Conservation (phyloP, 2,113 vertebrate species). For the Empidonax traillii region DNA sequence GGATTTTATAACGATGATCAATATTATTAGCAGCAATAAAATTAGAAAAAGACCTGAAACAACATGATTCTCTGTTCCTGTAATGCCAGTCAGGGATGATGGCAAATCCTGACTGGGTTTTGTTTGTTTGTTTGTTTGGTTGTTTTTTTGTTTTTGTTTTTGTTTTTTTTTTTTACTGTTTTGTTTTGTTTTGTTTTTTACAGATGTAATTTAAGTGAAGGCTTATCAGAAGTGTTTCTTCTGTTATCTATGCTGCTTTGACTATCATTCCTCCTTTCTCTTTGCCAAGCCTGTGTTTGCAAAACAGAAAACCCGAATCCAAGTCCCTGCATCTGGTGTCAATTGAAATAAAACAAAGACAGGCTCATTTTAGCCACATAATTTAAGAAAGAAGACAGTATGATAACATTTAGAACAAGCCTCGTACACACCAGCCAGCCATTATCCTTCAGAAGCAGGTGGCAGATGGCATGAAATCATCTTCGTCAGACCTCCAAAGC, state of each 20-base stretch:
- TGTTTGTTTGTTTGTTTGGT: not conserved
- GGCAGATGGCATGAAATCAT: constrained; percentile 76
- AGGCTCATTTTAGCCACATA: constrained; percentile 68
- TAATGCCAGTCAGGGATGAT: not conserved
- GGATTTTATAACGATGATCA: not conserved
- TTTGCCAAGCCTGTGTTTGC: constrained; percentile 30
- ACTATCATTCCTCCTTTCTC: not conserved
- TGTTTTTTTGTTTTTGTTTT: too few species aligned
- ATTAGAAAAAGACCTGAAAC: not conserved
- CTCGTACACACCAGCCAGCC: constrained; percentile 57
- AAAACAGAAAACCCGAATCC: constrained; percentile 53
- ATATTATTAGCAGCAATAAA: not conserved
- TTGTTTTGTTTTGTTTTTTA: not conserved
- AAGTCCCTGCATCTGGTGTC: constrained; percentile 58
- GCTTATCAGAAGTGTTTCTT: not conserved
- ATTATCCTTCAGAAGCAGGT: constrained; percentile 74
- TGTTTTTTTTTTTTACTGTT: not conserved
- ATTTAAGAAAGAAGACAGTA: constrained; percentile 71
- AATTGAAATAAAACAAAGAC: constrained; percentile 71
- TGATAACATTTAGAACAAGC: constrained; percentile 66
- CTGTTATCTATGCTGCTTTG: not conserved
- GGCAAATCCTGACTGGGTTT: not conserved
- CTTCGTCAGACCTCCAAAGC: constrained; percentile 60
- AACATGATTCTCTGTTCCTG: not conserved
- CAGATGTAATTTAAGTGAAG: not conserved